Evolutionary conservation across 2,113 vertebrate species (phyloP), one percentile per base, ranked within the genome.

Genomic region (Takifugu flavidus): DNA sequence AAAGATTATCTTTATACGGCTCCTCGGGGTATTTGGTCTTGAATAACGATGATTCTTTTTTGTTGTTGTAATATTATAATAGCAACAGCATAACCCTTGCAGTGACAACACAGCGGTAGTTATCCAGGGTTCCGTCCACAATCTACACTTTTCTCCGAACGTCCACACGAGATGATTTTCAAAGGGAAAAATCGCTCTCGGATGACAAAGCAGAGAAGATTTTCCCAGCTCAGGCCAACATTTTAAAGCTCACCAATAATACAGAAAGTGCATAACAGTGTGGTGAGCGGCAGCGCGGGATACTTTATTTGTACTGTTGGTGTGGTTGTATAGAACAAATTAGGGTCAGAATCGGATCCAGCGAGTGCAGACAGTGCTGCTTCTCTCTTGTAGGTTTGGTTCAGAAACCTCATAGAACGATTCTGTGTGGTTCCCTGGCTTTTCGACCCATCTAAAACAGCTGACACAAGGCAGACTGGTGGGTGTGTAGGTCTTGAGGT

Each of bases 381-480:
- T 61, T 74, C 51, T 62, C 39, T 80, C 34, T 78, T 39, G 56
- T 59, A 50, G 43, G 46, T 79, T 73, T 57, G 68, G 62, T 70
- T 82, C 20, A 58, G 73, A 74, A 84, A 49, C 72, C 76, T 82
- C 69, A 39, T 10, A 54, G 65, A 74, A 80, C 55, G 68, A 74
- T 59, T 74, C 28, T 39, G 61, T 80, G 87, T 31, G 82, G 81
- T 78, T 79, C 61, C 49, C 57, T 83, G 78, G 75, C 84, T 82
- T 86, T 82, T 84, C 65, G 74, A 85, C 79, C 81, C 79, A 65
- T 72, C 68, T 56, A 56, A 87, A 87, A 82, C 78, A 82, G 87
- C 87, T 84, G 85, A 89, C 84, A 78, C 74, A 78, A 79, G 74
- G 73, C 68, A 65, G 77, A 82, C 71, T 53, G 64, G 74, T 81